A percentile compares a stretch with the other conserved stretches of the same genome.
Conservation (phyloP, 2,888 invertebrate genomes). For the Oxyscelio sp. region DNA sequence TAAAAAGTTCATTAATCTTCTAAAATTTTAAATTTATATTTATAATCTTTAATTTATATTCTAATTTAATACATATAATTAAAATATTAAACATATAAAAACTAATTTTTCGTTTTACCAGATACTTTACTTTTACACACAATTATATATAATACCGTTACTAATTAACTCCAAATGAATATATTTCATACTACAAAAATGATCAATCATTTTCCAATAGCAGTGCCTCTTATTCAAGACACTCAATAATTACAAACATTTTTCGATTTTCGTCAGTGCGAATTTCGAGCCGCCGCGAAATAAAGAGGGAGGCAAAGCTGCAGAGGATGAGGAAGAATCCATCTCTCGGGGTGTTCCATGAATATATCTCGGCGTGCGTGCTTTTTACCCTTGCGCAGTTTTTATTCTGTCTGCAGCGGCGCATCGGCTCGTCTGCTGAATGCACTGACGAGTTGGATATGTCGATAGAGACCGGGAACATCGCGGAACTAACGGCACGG, state of each 20-base stretch:
- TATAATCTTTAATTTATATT: too few species aligned
- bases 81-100: too few species aligned
- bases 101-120: too few species aligned
- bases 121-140: too few species aligned
- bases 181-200: too few species aligned
- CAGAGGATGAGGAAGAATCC: conserved; percentile 30
- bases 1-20: too few species aligned
- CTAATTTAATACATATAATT: too few species aligned
- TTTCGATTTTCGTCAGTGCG: conserved; percentile 12
- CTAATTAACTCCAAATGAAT: too few species aligned
- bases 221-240: too few species aligned
- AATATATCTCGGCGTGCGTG: conserved; percentile 76
- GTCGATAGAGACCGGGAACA: conserved; percentile 78
- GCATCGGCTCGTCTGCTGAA: conserved; percentile 82
- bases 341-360: conserved; percentile 69
- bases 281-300: conserved; percentile 33
- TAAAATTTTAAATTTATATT: too few species aligned
- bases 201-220: too few species aligned
- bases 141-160: too few species aligned
- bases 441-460: conserved; percentile 78
- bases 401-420: conserved; percentile 85
- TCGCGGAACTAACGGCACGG: conserved; percentile 67
- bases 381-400: conserved; percentile 79
- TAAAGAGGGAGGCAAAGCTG: conserved; percentile 20
- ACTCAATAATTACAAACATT: conserved; percentile 44